Base-by-base conservation (phyloP, 2,113 vertebrate genomes). In the Larimichthys polyactis region DNA sequence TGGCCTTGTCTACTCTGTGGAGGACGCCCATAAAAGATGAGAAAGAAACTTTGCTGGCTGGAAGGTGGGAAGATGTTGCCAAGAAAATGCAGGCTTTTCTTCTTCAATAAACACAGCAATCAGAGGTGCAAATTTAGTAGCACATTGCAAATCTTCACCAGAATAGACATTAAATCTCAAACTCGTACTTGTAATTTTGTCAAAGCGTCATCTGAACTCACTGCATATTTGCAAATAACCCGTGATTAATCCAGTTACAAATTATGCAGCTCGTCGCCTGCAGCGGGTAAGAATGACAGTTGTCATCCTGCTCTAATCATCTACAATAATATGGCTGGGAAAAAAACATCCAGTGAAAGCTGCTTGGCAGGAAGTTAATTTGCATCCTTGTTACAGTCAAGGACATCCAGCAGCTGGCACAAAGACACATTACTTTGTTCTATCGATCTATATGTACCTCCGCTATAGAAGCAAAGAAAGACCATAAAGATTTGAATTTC, bases 1-100 rank as follows among this genome's bases (percentile, higher is more conserved):
- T 94, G 93, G 92, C 72, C 83, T 75, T 10, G 48, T 88, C 86
- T 89, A 43, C 81, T 88, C 68, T 71, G 78, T 79, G 88, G 83
- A 89, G 79, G 86, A 87, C 40, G 44, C 82, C 81, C 81, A 86
- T 58, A 22, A 83, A 73, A 78, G 76, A 91, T 85, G 80, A 90
- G 74, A 85, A 86, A 87, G 79, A 91, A 88, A 91, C 79, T 91
- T 89, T 87, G 48, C 83, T 79, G 85, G 78, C 85, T 29, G 66
- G 43, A 40, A 80, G 70, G 71, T 51, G 67, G 60, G 32, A 69
- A 68, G 48, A 43, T 12, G 57, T 17, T 82, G 72, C 87, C 75
- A 86, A 78, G 64, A 67, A 69, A 64, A 55, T 4, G 15, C 49
- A 55, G 29, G 65, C 62, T 71, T 79, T 65, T 82, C 63, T 71